Conservation (phyloP, 2,113 vertebrate species). For the Coryphaenoides rupestris region DNA sequence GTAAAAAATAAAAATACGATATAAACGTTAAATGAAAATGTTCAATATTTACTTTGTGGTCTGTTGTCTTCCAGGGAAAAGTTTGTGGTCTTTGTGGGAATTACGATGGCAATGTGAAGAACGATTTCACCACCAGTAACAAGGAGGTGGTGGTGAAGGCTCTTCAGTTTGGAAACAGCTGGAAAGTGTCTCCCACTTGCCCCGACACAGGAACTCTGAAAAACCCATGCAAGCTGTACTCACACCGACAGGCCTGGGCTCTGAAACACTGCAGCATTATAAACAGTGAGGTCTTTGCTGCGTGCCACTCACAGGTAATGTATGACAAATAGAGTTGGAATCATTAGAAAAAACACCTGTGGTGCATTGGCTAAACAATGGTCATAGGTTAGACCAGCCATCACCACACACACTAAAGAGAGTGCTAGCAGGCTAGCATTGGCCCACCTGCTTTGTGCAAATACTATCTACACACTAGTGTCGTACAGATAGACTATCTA, state of each 20-base stretch:
- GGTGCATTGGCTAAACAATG: too few relatives aligned
- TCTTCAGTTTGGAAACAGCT: constrained; percentile 83
- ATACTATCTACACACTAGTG: too few relatives aligned
- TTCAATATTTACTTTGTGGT: background rate
- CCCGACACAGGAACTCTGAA: constrained; percentile 53
- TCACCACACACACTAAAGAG: too few relatives aligned
- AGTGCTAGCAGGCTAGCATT: too few relatives aligned
- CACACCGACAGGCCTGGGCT: constrained; percentile 79
- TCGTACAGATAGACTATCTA: too few relatives aligned
- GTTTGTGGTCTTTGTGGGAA: constrained; percentile 90
- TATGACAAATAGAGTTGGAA: constrained; percentile 8
- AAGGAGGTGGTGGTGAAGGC: constrained; percentile 75
- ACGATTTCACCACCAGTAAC: constrained; percentile 83
- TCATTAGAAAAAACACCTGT: background rate
- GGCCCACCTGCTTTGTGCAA: too few relatives aligned
- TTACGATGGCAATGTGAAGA: constrained; percentile 82
- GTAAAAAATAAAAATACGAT: too few relatives aligned
- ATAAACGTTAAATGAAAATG: too few relatives aligned
- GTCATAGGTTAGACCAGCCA: too few relatives aligned
- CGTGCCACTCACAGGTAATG: constrained; percentile 77
- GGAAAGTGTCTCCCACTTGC: constrained; percentile 78
- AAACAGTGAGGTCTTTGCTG: constrained; percentile 65
- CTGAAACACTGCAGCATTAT: constrained; percentile 79
- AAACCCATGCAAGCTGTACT: constrained; percentile 73
- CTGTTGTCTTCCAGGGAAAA: constrained; percentile 66